A percentile compares a stretch with the other conserved stretches of the same genome.
phyloP scores from a whole-genome alignment of 2,888 invertebrate species.

The Tricholauxania praeusta region DNA sequence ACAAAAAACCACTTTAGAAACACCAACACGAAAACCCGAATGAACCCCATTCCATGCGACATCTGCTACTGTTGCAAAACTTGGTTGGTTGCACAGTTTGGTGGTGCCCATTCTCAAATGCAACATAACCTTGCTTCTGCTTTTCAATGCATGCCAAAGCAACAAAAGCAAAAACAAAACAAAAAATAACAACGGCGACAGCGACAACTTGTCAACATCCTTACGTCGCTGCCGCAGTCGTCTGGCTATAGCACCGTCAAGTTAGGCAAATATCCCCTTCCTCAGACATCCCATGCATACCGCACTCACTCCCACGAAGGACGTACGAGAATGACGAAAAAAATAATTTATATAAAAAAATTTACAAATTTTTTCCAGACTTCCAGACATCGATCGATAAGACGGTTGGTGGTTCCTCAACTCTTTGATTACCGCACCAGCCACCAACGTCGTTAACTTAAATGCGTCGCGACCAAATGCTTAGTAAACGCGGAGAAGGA shows the following conservation, averaged over 20 bases:
- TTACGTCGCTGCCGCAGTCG: not conserved
- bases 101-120: constrained; percentile 18
- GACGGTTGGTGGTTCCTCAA: constrained; percentile 30
- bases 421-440: no score
- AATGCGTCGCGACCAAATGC: no score
- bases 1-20: no score
- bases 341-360: constrained; percentile 25
- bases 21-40: not conserved
- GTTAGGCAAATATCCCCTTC: no score
- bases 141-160: constrained; percentile 34
- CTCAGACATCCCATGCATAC: no score
- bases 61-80: constrained; percentile 5
- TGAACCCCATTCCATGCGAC: not conserved
- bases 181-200: not conserved
- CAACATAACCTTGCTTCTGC: constrained; percentile 36
- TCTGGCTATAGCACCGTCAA: not conserved
- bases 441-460: no score
- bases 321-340: not conserved
- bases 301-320: not conserved
- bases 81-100: not conserved
- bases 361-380: constrained; percentile 38
- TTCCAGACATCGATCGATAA: constrained; percentile 48
- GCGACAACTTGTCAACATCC: constrained; percentile 5
- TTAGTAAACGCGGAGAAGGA: no score
- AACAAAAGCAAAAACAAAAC: constrained; percentile 23